Base-by-base conservation (phyloP, 2,113 vertebrate genomes). In the Ellobius talpinus region DNA sequence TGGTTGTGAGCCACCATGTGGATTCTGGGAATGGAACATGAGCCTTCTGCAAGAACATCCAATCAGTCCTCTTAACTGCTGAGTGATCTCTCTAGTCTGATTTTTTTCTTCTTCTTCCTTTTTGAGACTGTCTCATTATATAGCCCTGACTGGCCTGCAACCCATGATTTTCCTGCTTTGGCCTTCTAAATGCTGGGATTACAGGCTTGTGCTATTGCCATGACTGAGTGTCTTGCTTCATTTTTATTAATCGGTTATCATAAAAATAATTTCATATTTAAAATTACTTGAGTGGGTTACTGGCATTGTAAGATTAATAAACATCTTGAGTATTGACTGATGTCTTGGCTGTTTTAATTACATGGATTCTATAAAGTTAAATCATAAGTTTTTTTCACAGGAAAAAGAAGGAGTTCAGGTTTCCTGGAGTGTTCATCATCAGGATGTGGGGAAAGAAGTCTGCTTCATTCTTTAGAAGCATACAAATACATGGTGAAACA, bases 281-380 rank as follows among this genome's bases (percentile, higher is more conserved):
- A 92, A 79, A 90, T 78, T 50, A 88, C 50, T 94, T 87, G 61
- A 47, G 58, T 92, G 13, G 11, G 45, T 79, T 79, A 73, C 33
- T 91, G 66, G 50, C 47, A 89, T 96, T 92, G 33, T 94, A 52
- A 58, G 2, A 24, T 91, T 91, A 96, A 68, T 93, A 77, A 88
- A n/a, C 29, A 79, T 84, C 88, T 96, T 91, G 13, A 29, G 78
- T 85, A 42, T 65, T 91, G 92, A 90, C 39, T 73, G 33, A 85
- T 92, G 76, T 92, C 13, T 92, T 95, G 45, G 11, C 42, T 47
- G 4, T 93, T 55, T 73, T 97, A 96, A 87, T 91, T 94, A 33
- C 50, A 19, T 95, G 55, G 39, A 66, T 92, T 89, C 72, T 92
- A 86, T 93, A 66, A 94, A 45, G 33, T 87, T 87, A 91, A 23